Percentiles rank a stretch among this genome's conserved stretches.
Conservation (phyloP, 2,888 invertebrate genomes). For the Achlya flavicornis region DNA sequence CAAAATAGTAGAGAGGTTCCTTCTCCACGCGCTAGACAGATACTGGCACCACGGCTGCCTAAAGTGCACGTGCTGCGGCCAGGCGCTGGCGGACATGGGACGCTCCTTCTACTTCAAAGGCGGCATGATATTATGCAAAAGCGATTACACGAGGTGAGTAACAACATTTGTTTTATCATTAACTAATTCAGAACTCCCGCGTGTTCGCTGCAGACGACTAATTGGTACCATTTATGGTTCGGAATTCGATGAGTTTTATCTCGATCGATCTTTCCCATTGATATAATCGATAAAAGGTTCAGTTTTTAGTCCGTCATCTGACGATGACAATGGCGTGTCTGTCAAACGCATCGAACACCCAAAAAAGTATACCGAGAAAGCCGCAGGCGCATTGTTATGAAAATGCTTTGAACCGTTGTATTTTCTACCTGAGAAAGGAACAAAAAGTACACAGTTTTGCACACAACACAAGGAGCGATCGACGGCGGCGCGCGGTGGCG, state of each 20-base stretch:
- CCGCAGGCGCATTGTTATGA: constrained; percentile 82
- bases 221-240: constrained; percentile 64
- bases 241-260: constrained; percentile 55
- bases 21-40: constrained; percentile 95
- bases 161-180: constrained; percentile 12
- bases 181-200: constrained; percentile 24
- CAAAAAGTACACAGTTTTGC: constrained; percentile 77
- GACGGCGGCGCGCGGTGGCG: constrained; percentile 51
- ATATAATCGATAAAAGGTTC: constrained; percentile 71
- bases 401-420: constrained; percentile 77
- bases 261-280: constrained; percentile 69
- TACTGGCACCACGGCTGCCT: constrained; percentile 98
- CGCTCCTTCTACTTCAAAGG: constrained; percentile 96
- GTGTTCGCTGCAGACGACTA: constrained; percentile 47
- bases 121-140: constrained; percentile 97
- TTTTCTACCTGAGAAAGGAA: constrained; percentile 75
- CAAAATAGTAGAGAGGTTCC: constrained; percentile 95
- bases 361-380: constrained; percentile 78
- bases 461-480: constrained; percentile 72
- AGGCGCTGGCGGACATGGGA: constrained; percentile 95
- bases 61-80: constrained; percentile 96
- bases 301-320: constrained; percentile 78
- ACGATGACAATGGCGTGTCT: constrained; percentile 81
- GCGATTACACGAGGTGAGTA: constrained; percentile 96
- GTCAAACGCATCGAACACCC: constrained; percentile 71